phyloP scores from a whole-genome alignment of 2,113 vertebrate genomes.

The Regulus satrapa region DNA sequence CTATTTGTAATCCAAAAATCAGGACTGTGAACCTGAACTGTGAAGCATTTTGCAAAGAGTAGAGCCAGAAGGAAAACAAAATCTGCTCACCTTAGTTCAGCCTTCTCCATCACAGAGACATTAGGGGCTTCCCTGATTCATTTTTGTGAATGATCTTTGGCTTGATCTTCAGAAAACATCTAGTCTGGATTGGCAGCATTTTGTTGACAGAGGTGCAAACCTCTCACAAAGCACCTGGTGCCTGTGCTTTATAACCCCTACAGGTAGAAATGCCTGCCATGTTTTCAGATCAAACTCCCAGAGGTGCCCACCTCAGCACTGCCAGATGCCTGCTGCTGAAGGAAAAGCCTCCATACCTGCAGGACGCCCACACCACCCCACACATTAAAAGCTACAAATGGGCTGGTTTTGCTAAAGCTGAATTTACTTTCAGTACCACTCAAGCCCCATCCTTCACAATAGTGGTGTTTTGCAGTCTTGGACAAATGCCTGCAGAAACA shows the following conservation, averaged over 20 bases:
- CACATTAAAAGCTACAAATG: background rate
- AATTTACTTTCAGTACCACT: background rate
- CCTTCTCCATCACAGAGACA: background rate
- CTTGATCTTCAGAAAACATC: background rate
- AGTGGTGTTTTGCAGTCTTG: background rate
- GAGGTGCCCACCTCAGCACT: background rate
- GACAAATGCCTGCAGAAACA: constrained; percentile 1
- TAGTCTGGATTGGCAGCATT: background rate
- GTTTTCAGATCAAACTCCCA: background rate
- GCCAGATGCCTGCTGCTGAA: background rate
- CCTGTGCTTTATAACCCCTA: background rate
- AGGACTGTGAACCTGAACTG: background rate
- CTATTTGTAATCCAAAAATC: background rate
- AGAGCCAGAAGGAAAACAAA: background rate
- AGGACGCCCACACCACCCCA: background rate
- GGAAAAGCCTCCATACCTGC: rapidly evolving
- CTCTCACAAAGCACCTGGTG: background rate
- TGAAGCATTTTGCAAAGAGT: background rate
- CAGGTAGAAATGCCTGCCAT: background rate
- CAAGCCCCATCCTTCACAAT: background rate
- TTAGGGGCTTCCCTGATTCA: background rate
- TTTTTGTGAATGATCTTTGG: background rate
- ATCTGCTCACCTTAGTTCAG: background rate
- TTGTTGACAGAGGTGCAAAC: background rate
- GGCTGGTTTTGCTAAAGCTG: background rate